Conservation (phyloP, 1,140 invertebrate genomes). For the Limonius californicus region DNA sequence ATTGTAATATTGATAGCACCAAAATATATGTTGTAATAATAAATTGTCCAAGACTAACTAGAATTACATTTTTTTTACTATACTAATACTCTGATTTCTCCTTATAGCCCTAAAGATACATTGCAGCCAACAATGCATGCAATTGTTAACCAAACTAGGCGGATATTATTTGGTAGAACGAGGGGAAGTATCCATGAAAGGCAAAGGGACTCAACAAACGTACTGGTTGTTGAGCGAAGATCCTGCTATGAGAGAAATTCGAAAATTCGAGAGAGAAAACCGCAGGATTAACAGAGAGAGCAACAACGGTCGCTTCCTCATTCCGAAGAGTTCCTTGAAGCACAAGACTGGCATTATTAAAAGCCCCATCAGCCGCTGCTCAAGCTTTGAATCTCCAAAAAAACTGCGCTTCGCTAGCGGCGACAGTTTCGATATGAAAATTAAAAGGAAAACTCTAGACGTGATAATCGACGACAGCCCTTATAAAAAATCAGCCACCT, state of each 20-base stretch:
- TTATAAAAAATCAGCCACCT: constrained; percentile 45
- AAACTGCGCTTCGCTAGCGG: constrained; percentile 71
- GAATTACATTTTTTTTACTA: background rate
- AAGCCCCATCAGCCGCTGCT: constrained; percentile 56
- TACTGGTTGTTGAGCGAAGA: constrained; percentile 85
- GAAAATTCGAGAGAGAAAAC: constrained; percentile 53
- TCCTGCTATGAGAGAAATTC: constrained; percentile 49
- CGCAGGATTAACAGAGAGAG: constrained; percentile 32
- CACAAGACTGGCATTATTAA: constrained; percentile 46
- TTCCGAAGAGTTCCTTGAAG: constrained; percentile 63
- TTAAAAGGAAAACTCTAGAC: constrained; percentile 39
- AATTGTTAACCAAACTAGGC: constrained; percentile 69
- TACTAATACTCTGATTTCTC: background rate
- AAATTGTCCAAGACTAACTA: too few species aligned
- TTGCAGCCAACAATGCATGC: constrained; percentile 72
- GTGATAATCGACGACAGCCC: constrained; percentile 52
- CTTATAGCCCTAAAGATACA: constrained; percentile 76
- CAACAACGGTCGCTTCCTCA: constrained; percentile 38
- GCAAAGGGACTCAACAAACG: constrained; percentile 78
- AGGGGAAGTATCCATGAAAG: constrained; percentile 80
- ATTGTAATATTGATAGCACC: too few species aligned
- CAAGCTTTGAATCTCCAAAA: constrained; percentile 77
- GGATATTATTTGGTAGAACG: constrained; percentile 76
- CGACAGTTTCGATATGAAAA: constrained; percentile 43
- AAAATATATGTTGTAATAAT: too few species aligned